These are phyloP conservation scores for Dreissena rostriformis DNA, from an alignment of 1,140 invertebrate genomes.

Conservation along the genomic window DNA sequence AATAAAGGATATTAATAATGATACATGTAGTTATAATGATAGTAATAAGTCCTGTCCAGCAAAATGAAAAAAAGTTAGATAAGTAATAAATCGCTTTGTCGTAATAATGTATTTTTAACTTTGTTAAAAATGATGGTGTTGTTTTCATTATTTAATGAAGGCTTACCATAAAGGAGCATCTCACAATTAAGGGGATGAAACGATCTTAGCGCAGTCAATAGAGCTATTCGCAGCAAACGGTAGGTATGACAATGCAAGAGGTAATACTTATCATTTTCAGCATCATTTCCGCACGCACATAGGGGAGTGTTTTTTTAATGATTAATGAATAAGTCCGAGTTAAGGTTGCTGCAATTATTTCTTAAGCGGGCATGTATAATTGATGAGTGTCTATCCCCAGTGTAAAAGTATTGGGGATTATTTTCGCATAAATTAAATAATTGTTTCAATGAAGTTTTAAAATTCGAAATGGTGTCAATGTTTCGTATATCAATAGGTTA, in stretches of 20 bases:
- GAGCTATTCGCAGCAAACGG: neutral
- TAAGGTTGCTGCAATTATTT: slow-evolving; percentile 22
- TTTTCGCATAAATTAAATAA: no score
- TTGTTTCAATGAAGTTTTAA: no score
- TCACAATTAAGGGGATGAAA: slow-evolving; percentile 12
- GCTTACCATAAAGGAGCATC: neutral
- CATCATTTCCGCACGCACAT: neutral
- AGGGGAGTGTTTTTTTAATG: neutral
- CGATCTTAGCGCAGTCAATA: neutral
- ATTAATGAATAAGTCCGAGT: slow-evolving; percentile 1
- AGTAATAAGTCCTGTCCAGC: neutral
- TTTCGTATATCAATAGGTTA: no score
- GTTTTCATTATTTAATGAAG: neutral
- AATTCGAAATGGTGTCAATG: no score
- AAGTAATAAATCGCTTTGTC: slow-evolving; percentile 2
- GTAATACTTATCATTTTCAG: slow-evolving; percentile 10
- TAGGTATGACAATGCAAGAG: slow-evolving; percentile 6
- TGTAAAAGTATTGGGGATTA: no score
- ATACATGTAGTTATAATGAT: neutral
- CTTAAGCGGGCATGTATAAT: neutral
- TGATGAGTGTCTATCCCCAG: no score
- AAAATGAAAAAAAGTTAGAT: neutral
- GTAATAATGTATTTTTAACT: slow-evolving; percentile 20
- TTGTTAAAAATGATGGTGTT: slow-evolving; percentile 20
- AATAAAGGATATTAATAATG: slow-evolving; percentile 1